Evolutionary conservation across 2,888 invertebrate species (phyloP).

Genomic region (Sphaeridia pumilis): DNA sequence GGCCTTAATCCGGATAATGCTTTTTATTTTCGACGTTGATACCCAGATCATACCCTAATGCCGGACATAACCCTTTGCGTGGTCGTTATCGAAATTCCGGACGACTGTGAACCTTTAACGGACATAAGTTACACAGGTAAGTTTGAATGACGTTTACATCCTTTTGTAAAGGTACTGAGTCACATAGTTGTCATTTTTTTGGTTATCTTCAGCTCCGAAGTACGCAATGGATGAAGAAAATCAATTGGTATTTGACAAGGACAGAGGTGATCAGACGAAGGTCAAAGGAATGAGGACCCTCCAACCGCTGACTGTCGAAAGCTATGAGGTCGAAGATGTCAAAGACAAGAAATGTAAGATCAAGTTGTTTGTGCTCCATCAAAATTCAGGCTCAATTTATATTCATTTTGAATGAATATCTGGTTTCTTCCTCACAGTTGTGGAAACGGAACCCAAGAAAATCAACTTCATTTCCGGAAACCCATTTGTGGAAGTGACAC

Average conservation of each 20-base stretch:
- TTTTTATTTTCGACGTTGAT: no score
- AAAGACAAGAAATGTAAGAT: slow-evolving; percentile 9
- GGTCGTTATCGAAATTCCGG: slow-evolving; percentile 27
- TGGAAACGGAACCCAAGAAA: slow-evolving; percentile 9
- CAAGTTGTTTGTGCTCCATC: neutral
- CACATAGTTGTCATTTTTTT: neutral
- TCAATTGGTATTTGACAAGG: slow-evolving; percentile 20
- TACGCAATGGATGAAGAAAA: slow-evolving; percentile 15
- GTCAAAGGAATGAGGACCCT: slow-evolving; percentile 23
- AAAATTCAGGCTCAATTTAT: neutral
- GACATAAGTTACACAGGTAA: slow-evolving; percentile 23
- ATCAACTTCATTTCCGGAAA: slow-evolving; percentile 79
- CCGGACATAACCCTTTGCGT: slow-evolving; percentile 26
- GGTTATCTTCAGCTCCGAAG: slow-evolving; percentile 12
- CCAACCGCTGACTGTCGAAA: slow-evolving; percentile 19
- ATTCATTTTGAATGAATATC: neutral
- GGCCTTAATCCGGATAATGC: no score
- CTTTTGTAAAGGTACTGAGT: neutral
- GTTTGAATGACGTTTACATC: neutral
- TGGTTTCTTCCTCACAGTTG: neutral
- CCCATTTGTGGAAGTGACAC: slow-evolving; percentile 90
- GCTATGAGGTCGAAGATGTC: slow-evolving; percentile 9
- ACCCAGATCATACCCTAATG: slow-evolving; percentile 15
- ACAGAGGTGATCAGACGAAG: slow-evolving; percentile 22
- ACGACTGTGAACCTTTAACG: slow-evolving; percentile 19